Percentiles rank a stretch among this genome's conserved stretches.
These are phyloP conservation scores for Atrichornis clamosus DNA, from an alignment of 2,113 vertebrate genomes.

Conservation along the genomic window DNA sequence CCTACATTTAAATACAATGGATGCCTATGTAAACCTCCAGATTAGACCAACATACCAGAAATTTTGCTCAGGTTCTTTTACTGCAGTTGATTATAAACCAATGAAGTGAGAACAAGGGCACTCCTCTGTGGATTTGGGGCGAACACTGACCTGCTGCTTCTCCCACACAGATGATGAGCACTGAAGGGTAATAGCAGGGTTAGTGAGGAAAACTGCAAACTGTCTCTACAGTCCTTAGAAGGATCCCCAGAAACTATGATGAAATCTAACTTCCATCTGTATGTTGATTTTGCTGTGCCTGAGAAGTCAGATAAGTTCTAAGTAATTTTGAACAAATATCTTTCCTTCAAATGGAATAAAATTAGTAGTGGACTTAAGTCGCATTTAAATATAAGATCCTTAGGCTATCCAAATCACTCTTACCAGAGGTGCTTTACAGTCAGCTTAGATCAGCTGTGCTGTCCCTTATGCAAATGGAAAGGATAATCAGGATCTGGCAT, in stretches of 20 bases:
- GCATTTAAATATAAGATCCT: slow-evolving; percentile 40
- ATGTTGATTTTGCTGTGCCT: not conserved
- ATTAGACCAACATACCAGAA: not conserved
- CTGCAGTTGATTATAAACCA: not conserved
- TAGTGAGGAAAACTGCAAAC: not conserved
- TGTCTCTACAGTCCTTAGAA: not conserved
- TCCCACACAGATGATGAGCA: not conserved
- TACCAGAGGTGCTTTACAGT: slow-evolving; percentile 28
- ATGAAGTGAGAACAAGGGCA: not conserved
- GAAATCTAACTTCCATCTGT: not conserved
- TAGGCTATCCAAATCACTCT: slow-evolving; percentile 34
- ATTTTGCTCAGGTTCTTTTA: not conserved
- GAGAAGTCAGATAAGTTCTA: not conserved
- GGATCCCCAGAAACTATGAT: not conserved
- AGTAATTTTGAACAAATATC: not conserved
- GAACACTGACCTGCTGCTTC: not conserved
- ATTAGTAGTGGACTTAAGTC: not conserved
- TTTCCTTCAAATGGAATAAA: slow-evolving; percentile 20
- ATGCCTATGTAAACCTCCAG: not conserved
- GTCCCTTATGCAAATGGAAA: slow-evolving; percentile 3
- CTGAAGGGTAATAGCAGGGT: not conserved
- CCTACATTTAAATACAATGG: not conserved
- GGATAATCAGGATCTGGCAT: slow-evolving; percentile 39
- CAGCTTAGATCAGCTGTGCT: slow-evolving; percentile 35
- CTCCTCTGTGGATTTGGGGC: not conserved